These are phyloP conservation scores for Bradypus variegatus DNA, from an alignment of 2,797 vertebrate species.

Conservation along the genomic window DNA sequence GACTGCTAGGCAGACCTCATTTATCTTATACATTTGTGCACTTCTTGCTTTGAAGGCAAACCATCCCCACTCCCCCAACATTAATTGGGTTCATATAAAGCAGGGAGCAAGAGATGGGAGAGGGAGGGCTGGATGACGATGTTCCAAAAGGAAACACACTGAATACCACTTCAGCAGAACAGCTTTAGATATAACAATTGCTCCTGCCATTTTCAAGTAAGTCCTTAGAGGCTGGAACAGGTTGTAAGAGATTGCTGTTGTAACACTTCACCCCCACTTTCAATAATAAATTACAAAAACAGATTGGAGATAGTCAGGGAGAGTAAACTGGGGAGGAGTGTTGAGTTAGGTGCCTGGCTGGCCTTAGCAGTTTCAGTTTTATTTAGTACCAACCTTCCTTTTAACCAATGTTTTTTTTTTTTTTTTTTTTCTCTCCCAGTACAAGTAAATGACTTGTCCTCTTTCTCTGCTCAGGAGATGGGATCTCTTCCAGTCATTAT, in stretches of 20 bases:
- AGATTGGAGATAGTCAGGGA: neutral
- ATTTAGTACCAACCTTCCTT: neutral
- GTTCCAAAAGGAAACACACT: neutral
- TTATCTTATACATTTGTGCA: neutral
- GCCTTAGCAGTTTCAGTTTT: neutral
- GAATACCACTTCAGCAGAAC: neutral
- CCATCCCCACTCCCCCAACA: neutral
- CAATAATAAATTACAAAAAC: conserved; percentile 24
- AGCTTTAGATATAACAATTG: neutral
- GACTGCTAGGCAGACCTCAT: neutral
- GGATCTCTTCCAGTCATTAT: neutral
- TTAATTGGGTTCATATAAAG: neutral
- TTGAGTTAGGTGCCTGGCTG: neutral
- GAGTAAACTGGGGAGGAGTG: neutral
- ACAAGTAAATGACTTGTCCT: neutral
- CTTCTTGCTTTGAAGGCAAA: conserved; percentile 18
- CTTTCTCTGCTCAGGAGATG: neutral
- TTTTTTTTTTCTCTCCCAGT: neutral
- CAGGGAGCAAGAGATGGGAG: neutral
- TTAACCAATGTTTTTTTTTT: too few species aligned
- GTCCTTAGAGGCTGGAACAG: neutral
- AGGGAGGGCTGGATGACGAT: neutral
- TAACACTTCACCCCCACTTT: neutral
- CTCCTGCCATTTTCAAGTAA: neutral
- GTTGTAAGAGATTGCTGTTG: conserved; percentile 20